Conservation (phyloP, 2,888 invertebrate genomes). For the Boloria euphrosyne region DNA sequence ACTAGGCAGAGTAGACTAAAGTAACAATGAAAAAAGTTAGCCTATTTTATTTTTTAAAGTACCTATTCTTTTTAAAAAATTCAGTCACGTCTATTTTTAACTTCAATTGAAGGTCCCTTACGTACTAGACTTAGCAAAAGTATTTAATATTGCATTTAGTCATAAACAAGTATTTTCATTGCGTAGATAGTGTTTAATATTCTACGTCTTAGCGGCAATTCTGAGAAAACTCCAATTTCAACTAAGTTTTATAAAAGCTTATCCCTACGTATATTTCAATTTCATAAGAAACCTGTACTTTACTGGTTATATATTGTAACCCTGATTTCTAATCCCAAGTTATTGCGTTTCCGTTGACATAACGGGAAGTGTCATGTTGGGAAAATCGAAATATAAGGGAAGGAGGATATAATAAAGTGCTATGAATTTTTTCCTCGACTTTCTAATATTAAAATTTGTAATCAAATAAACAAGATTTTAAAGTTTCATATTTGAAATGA, state of each 20-base stretch:
- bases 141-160: too few relatives aligned
- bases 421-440: conserved; percentile 12
- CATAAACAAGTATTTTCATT: too few relatives aligned
- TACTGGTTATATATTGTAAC: conserved; percentile 11
- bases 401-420: conserved; percentile 18
- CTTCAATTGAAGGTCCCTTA: too few relatives aligned
- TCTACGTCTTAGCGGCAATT: too few relatives aligned
- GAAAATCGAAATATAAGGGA: conserved; percentile 14
- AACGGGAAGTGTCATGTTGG: conserved; percentile 26
- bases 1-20: too few relatives aligned
- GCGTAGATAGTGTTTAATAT: too few relatives aligned
- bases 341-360: conserved; percentile 30
- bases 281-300: conserved; percentile 5
- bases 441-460: background rate
- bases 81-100: too few relatives aligned
- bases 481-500: background rate
- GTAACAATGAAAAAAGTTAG: too few relatives aligned
- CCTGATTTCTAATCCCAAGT: conserved; percentile 31
- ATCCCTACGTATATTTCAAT: conserved; percentile 1
- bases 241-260: conserved; percentile 1
- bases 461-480: background rate
- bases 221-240: background rate
- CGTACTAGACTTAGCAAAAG: too few relatives aligned
- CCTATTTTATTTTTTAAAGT: too few relatives aligned
- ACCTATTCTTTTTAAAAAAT: too few relatives aligned